phyloP scores from a whole-genome alignment of 1,140 invertebrate genomes.

The Delia radicum region DNA sequence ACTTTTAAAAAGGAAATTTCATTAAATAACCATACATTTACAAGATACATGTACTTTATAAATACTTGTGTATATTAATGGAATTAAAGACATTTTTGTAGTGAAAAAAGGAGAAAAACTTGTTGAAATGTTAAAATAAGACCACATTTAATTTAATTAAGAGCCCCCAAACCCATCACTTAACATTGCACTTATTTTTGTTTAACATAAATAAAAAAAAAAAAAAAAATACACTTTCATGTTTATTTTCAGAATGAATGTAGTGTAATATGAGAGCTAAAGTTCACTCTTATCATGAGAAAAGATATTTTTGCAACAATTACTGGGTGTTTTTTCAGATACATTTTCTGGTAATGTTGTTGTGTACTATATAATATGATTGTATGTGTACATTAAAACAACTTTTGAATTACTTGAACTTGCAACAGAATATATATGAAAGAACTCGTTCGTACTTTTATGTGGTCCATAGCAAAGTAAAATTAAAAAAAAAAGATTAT shows the following conservation, averaged over 20 bases:
- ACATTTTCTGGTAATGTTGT: neutral
- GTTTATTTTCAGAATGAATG: neutral
- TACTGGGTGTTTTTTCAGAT: neutral
- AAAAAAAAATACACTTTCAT: neutral
- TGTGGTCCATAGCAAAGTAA: neutral
- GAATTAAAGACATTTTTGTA: too few relatives aligned
- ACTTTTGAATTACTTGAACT: constrained; percentile 16
- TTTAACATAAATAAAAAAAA: neutral
- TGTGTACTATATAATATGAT: neutral
- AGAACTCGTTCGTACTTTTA: neutral
- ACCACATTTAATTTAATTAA: constrained; percentile 23
- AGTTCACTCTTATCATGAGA: too few relatives aligned
- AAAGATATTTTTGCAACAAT: neutral
- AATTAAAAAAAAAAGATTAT: too few relatives aligned
- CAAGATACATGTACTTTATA: neutral
- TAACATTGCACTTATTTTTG: constrained; percentile 8
- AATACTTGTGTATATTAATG: neutral
- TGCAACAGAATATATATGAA: neutral
- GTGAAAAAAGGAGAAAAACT: too few relatives aligned
- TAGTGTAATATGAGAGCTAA: neutral
- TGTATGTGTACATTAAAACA: neutral
- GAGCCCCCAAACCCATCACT: constrained; percentile 14
- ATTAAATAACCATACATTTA: neutral
- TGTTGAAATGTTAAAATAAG: neutral
- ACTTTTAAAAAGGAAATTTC: neutral